A percentile compares a stretch with the other conserved stretches of the same genome.
Conservation (phyloP, 2,888 invertebrate genomes). For the Iphiclides podalirius region DNA sequence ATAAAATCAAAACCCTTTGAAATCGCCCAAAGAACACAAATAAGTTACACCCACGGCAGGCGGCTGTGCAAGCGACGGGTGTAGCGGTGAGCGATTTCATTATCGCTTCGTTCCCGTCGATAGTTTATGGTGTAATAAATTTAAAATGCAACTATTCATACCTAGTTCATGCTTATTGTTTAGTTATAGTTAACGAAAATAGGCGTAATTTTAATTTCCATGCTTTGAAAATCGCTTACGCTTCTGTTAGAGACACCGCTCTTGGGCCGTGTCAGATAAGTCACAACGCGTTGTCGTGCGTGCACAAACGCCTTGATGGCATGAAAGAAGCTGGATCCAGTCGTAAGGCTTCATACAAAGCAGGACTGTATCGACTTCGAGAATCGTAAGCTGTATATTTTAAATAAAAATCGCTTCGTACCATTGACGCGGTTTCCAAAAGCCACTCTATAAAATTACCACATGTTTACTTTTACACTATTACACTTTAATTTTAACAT, state of each 20-base stretch:
- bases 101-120: no score
- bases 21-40: conserved; percentile 55
- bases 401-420: not conserved
- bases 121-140: not conserved
- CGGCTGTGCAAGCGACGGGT: conserved; percentile 6
- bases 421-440: not conserved
- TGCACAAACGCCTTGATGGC: conserved; percentile 46
- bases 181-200: no score
- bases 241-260: conserved; percentile 26
- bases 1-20: conserved; percentile 67
- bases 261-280: conserved; percentile 31
- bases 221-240: conserved; percentile 9
- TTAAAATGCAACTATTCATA: not conserved
- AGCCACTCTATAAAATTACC: not conserved
- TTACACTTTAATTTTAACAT: conserved; percentile 10
- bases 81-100: not conserved
- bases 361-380: conserved; percentile 6
- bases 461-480: not conserved
- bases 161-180: no score
- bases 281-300: conserved; percentile 42
- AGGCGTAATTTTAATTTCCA: no score
- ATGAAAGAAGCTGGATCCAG: conserved; percentile 46
- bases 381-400: not conserved
- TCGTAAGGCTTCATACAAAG: conserved; percentile 33
- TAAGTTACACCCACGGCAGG: conserved; percentile 32